Conservation (phyloP, 2,113 vertebrate species). For the Thymallus thymallus region DNA sequence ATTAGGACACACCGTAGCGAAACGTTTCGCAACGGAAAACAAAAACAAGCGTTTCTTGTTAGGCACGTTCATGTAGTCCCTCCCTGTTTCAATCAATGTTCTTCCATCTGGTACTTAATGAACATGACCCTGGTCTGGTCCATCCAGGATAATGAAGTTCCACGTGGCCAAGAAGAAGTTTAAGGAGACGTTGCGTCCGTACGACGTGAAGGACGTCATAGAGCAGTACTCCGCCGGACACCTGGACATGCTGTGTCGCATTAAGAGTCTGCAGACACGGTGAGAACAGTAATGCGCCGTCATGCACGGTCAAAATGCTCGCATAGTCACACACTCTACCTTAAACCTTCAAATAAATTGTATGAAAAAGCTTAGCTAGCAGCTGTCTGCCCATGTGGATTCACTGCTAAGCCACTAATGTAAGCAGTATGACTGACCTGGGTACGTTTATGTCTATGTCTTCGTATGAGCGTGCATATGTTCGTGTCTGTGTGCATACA, state of each 20-base stretch:
- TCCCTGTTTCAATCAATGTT: not conserved
- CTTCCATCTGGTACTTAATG: too few relatives aligned
- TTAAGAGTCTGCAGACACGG: slow-evolving; percentile 96
- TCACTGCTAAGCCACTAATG: not conserved
- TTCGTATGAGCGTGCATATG: not conserved
- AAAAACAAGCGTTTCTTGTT: not conserved
- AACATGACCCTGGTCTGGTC: not conserved
- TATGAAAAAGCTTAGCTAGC: too few relatives aligned
- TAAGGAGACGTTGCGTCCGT: slow-evolving; percentile 93
- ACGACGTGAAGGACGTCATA: slow-evolving; percentile 97
- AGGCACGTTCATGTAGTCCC: not conserved
- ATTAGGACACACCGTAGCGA: not conserved
- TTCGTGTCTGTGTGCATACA: not conserved
- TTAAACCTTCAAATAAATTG: too few relatives aligned
- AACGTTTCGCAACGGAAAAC: not conserved
- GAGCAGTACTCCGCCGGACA: slow-evolving; percentile 97
- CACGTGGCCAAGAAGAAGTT: slow-evolving; percentile 97
- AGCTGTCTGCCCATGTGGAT: too few relatives aligned
- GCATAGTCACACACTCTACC: too few relatives aligned
- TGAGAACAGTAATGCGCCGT: slow-evolving; percentile 54
- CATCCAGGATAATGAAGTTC: slow-evolving; percentile 94
- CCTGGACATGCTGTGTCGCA: slow-evolving; percentile 95
- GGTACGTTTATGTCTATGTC: slow-evolving; percentile 14
- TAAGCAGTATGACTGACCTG: too few relatives aligned
- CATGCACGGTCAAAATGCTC: too few relatives aligned